phyloP scores from a whole-genome alignment of 2,797 vertebrate genomes.

The Cheracebus regulus region DNA sequence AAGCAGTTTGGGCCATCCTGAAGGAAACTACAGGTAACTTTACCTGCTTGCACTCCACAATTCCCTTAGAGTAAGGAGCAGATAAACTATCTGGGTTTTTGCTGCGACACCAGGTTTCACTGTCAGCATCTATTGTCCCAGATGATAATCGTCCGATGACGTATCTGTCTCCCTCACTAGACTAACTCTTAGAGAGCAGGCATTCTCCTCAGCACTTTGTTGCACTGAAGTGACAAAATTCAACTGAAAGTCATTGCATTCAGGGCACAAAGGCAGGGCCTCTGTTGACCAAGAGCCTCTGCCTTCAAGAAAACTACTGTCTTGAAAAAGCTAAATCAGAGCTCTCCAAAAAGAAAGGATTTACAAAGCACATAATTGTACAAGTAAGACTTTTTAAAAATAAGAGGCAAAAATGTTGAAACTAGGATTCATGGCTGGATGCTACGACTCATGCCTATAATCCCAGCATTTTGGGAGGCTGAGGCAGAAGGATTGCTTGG shows the following conservation, averaged over 20 bases:
- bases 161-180: background rate
- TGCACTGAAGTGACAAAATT: background rate
- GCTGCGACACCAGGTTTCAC: accelerated
- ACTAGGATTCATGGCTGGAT: background rate
- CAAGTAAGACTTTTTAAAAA: background rate
- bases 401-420: background rate
- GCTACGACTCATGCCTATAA: too few relatives aligned
- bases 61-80: background rate
- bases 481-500: too few relatives aligned
- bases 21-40: background rate
- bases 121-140: background rate
- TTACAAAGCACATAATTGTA: background rate
- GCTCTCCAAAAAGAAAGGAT: background rate
- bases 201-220: too few relatives aligned
- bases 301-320: background rate
- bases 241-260: too few relatives aligned
- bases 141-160: background rate
- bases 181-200: background rate
- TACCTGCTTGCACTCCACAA: background rate
- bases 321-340: background rate
- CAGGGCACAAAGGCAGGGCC: background rate
- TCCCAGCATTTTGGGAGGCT: too few relatives aligned
- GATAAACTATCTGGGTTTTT: background rate
- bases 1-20: background rate
- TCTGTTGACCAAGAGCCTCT: background rate